Evolutionary conservation across 2,113 vertebrate species (phyloP).

Genomic region (Globicephala melas): DNA sequence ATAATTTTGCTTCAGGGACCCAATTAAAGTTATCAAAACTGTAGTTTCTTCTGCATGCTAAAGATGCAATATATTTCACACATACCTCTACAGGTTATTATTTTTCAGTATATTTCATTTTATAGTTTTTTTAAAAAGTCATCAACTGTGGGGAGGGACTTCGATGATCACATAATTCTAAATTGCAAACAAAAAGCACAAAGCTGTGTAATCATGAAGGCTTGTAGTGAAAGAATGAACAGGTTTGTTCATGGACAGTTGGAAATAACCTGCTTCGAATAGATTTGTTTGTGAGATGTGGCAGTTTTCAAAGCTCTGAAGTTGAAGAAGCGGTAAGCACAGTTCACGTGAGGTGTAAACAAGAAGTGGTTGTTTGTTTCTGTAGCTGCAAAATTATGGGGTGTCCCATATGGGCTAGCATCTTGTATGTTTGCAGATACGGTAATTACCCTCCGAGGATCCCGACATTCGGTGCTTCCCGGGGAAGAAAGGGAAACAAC

Average conservation of each 20-base stretch:
- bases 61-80: constrained; percentile 53
- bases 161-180: constrained; percentile 5
- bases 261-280: background rate
- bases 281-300: background rate
- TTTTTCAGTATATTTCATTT: constrained; percentile 43
- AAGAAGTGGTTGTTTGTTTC: background rate
- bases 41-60: background rate
- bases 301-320: background rate
- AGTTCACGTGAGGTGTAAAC: background rate
- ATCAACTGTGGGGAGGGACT: background rate
- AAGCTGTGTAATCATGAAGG: background rate
- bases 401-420: background rate
- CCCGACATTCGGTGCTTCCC: background rate
- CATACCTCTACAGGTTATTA: background rate
- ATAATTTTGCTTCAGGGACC: constrained; percentile 63
- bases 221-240: background rate
- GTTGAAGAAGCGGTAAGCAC: background rate
- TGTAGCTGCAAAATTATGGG: background rate
- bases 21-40: constrained; percentile 66
- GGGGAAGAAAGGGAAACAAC: background rate
- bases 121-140: background rate
- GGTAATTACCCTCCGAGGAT: background rate
- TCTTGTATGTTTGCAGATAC: background rate
- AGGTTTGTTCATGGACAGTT: background rate
- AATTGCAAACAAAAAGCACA: background rate